Base-by-base conservation (phyloP, 2,888 invertebrate genomes). In the Melanostoma mellinum region DNA sequence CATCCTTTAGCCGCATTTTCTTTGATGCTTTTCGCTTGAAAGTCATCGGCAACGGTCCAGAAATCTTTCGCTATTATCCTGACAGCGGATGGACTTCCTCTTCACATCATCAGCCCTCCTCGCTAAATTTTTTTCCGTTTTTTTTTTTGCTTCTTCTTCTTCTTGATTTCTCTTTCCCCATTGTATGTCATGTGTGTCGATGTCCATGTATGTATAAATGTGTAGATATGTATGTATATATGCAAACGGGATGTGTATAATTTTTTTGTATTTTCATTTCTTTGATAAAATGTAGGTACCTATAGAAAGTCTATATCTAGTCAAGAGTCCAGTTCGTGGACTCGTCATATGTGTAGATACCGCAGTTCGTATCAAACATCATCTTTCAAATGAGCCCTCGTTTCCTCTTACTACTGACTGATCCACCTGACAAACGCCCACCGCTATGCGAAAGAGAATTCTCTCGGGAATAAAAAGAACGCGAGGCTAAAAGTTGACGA, bases 1-100 rank as follows among this genome's bases (percentile, higher is more conserved):
- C 69, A 69, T 79, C 84, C 79, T 75, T 79, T 71, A 79, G 84
- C 84, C 84, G 79, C 79, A 84, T 84, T 84, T 85, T 85, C 80
- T 85, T 85, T 80, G 79, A 85, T 72, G 72, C 80, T 71, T 72
- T 69, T 76, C 72, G 76, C 76, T 77, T 71, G 65, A 85, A 85
- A 85, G 81, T 85, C 81, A 85, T 81, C 85, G 85, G 85, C 85
- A 85, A 77, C 85, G 81, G 85, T 85, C 85, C 85, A 85, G 85
- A 85, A 85, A 85, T 85, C 81, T 80, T 85, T 81, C 85, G 81
- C 85, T 81, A 81, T 85, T 85, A 81, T 80, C 69, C 81, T 77
- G 85, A 85, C 85, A 81, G 77, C 81, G 77, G 81, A 84, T 84
- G 84, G 84, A 84, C 84, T 79, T 79, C 74, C 84, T 74, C 69